A percentile compares a stretch with the other conserved stretches of the same genome.
These are phyloP conservation scores for Elephantulus edwardii DNA, from an alignment of 2,113 vertebrate genomes.

Conservation along the genomic window DNA sequence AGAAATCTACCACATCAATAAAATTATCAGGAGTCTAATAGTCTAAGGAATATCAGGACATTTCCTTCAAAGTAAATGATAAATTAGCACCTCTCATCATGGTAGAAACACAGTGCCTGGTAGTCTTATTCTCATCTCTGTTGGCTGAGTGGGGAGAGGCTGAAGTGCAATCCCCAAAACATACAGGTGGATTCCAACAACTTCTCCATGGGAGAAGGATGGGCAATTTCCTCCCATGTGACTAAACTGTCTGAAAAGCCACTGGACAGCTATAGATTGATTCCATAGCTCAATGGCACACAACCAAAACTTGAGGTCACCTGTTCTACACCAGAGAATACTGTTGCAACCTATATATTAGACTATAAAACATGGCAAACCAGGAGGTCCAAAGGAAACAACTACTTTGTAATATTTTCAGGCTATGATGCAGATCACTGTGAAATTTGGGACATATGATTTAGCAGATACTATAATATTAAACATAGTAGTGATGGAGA, in stretches of 20 bases:
- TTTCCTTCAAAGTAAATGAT: not conserved
- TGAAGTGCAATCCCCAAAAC: too few relatives aligned
- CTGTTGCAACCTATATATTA: not conserved
- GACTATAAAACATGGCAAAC: not conserved
- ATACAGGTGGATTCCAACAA: too few relatives aligned
- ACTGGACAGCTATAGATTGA: too few relatives aligned
- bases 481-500: not conserved
- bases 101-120: not conserved
- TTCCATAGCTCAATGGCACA: too few relatives aligned
- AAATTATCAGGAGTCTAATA: not conserved
- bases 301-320: too few relatives aligned
- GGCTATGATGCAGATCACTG: not conserved
- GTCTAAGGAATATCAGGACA: not conserved
- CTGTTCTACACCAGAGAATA: not conserved
- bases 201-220: too few relatives aligned
- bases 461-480: not conserved
- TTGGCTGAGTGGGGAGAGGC: too few relatives aligned
- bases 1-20: not conserved
- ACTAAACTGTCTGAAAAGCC: too few relatives aligned
- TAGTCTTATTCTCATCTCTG: not conserved
- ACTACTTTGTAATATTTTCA: not conserved
- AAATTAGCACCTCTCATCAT: not conserved
- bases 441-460: not conserved
- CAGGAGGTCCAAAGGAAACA: not conserved
- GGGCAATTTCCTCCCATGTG: too few relatives aligned